A percentile compares a stretch with the other conserved stretches of the same genome.
Evolutionary conservation across 2,888 invertebrate species (phyloP).

Genomic region (Drosophila yooni): DNA sequence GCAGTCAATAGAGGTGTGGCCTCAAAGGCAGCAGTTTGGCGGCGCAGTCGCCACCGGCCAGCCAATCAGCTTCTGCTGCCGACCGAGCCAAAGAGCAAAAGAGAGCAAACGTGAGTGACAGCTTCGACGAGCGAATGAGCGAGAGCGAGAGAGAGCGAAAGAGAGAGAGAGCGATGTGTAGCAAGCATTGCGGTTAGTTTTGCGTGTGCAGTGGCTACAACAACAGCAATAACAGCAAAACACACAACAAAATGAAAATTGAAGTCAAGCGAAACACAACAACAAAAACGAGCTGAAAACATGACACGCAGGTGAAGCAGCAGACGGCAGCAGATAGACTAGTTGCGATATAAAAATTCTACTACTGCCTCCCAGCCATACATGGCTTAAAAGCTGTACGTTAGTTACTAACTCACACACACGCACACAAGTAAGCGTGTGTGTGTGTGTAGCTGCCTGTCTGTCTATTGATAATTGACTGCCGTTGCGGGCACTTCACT

Average conservation of each 20-base stretch:
- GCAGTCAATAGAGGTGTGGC: conserved; percentile 78
- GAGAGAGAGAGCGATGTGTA: conserved; percentile 22
- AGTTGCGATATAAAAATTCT: conserved; percentile 58
- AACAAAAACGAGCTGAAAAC: conserved; percentile 38
- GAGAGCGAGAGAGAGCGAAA: conserved; percentile 19
- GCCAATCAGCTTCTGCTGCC: conserved; percentile 63
- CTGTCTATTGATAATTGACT: conserved; percentile 79
- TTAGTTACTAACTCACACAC: conserved; percentile 47
- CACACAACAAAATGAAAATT: conserved; percentile 69
- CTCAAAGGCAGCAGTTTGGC: conserved; percentile 58
- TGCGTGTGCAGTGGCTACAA: conserved; percentile 70
- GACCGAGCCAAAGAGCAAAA: conserved; percentile 35
- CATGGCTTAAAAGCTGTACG: conserved; percentile 18
- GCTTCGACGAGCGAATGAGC: conserved; percentile 10
- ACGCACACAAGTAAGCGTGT: conserved; percentile 3
- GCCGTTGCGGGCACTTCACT: conserved; percentile 62
- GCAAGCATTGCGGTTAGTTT: conserved; percentile 61
- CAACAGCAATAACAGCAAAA: conserved; percentile 22
- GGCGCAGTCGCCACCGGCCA: conserved; percentile 73
- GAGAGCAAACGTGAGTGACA: conserved; percentile 23
- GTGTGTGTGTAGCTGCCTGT: conserved; percentile 33
- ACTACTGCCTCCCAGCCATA: conserved; percentile 25
- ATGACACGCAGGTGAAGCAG: conserved; percentile 74
- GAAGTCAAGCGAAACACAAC: conserved; percentile 54
- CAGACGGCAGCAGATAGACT: conserved; percentile 51